phyloP scores from a whole-genome alignment of 30 jellyfish, hydroid and myxozoan genomes.

The Cassiopea xamachana region DNA sequence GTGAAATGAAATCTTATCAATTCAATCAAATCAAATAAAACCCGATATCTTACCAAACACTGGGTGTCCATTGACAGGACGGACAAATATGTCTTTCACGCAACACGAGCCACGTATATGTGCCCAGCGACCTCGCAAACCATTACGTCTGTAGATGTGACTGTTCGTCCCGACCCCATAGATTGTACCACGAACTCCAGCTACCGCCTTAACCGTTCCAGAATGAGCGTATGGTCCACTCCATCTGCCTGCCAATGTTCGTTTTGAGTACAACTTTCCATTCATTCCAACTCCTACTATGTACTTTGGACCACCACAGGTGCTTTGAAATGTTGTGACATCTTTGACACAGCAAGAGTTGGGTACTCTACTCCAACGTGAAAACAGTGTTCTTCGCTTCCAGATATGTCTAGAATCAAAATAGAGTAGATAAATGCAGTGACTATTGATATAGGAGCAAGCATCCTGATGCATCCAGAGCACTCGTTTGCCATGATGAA shows the following conservation, averaged over 20 bases:
- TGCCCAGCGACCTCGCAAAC: slow-evolving; percentile 6
- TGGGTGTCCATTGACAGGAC: neutral
- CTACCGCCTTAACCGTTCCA: slow-evolving; percentile 42
- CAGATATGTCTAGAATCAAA: slow-evolving; percentile 7
- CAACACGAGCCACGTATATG: slow-evolving; percentile 21
- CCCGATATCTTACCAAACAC: slow-evolving; percentile 7
- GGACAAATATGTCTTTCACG: slow-evolving; percentile 31
- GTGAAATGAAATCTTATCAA: too few relatives aligned
- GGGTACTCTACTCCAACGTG: slow-evolving; percentile 16
- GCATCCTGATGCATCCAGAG: too few relatives aligned
- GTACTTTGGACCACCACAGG: neutral
- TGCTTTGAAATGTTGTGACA: neutral
- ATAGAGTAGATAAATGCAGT: too few relatives aligned
- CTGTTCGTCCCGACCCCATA: slow-evolving; percentile 24
- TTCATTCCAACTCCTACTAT: slow-evolving; percentile 37
- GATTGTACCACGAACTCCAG: slow-evolving; percentile 33
- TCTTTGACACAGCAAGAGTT: slow-evolving; percentile 54
- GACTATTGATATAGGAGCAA: too few relatives aligned
- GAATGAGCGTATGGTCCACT: slow-evolving; percentile 24
- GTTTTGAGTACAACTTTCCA: slow-evolving; percentile 14
- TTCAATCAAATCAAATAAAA: too few relatives aligned
- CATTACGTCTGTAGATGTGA: slow-evolving; percentile 6
- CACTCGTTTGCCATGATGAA: too few relatives aligned
- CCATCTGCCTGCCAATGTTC: slow-evolving; percentile 1
- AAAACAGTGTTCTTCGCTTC: neutral